These are phyloP conservation scores for Anguilla marmorata DNA, from an alignment of 2,797 vertebrate genomes.

Conservation along the genomic window DNA sequence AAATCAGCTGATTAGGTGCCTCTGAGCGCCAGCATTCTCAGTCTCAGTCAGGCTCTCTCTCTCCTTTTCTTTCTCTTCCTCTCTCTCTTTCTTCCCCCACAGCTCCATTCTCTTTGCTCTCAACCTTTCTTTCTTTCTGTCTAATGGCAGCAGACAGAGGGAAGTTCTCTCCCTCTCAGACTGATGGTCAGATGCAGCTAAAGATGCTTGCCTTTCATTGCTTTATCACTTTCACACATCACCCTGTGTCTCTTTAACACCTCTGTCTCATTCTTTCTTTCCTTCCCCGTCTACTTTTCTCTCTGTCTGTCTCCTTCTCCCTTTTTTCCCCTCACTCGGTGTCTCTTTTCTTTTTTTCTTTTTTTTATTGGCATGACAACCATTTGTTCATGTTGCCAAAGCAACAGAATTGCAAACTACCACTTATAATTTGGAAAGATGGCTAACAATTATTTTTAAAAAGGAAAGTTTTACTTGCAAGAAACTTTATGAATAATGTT, in stretches of 20 bases:
- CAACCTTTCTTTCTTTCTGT: not conserved
- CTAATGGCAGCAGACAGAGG: not conserved
- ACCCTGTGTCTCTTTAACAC: not conserved
- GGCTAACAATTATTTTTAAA: not conserved
- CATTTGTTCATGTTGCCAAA: not conserved
- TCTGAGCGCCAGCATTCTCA: not conserved
- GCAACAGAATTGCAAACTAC: not conserved
- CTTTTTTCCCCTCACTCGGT: constrained; percentile 42
- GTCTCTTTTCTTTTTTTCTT: constrained; percentile 30
- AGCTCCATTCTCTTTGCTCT: not conserved
- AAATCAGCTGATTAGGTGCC: constrained; percentile 25
- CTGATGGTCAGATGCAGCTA: not conserved
- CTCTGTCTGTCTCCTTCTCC: constrained; percentile 36
- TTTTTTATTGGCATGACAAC: not conserved
- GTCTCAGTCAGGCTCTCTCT: constrained; percentile 22
- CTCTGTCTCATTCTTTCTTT: constrained; percentile 29
- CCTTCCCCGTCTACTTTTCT: constrained; percentile 35
- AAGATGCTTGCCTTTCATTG: not conserved
- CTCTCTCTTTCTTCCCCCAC: not conserved
- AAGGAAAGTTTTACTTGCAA: not conserved
- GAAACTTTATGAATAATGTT: not conserved
- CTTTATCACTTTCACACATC: constrained; percentile 17
- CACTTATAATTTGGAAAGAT: not conserved
- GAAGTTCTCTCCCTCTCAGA: constrained; percentile 2
- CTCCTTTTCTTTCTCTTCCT: constrained; percentile 16